Conservation (phyloP, 2,797 vertebrate genomes). For the Crocodylus rhombifer region DNA sequence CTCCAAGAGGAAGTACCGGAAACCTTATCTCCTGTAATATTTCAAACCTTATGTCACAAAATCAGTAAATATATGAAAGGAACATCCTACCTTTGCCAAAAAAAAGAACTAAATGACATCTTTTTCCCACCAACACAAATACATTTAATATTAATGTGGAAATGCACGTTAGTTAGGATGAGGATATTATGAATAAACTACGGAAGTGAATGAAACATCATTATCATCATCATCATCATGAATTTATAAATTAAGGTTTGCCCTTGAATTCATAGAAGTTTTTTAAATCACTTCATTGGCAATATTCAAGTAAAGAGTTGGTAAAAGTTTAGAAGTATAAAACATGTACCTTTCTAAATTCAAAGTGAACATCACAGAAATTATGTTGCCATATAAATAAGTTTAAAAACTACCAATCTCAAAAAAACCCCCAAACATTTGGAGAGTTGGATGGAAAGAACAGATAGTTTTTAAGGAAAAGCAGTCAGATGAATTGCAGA, state of each 20-base stretch:
- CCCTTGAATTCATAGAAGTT: background rate
- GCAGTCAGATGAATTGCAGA: background rate
- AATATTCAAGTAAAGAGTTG: background rate
- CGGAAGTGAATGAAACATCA: background rate
- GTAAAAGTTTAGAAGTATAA: background rate
- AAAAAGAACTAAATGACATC: constrained; percentile 45
- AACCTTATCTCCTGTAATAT: constrained; percentile 63
- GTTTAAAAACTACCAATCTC: background rate
- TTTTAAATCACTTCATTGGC: background rate
- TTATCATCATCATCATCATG: background rate
- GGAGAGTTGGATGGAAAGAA: background rate
- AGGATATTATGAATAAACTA: background rate
- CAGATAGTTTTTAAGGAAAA: background rate
- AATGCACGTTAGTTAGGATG: no score
- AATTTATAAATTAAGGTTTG: background rate
- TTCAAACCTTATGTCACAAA: constrained; percentile 59
- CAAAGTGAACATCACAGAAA: background rate
- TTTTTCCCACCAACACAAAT: constrained; percentile 2
- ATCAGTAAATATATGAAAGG: constrained; percentile 70
- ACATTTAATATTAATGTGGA: no score
- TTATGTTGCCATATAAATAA: background rate
- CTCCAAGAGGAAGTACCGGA: constrained; percentile 60
- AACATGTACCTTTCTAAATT: background rate
- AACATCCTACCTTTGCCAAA: constrained; percentile 55
- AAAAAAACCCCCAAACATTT: background rate